Evolutionary conservation across 2,113 vertebrate species (phyloP).

Genomic region (Fregetta grallaria): DNA sequence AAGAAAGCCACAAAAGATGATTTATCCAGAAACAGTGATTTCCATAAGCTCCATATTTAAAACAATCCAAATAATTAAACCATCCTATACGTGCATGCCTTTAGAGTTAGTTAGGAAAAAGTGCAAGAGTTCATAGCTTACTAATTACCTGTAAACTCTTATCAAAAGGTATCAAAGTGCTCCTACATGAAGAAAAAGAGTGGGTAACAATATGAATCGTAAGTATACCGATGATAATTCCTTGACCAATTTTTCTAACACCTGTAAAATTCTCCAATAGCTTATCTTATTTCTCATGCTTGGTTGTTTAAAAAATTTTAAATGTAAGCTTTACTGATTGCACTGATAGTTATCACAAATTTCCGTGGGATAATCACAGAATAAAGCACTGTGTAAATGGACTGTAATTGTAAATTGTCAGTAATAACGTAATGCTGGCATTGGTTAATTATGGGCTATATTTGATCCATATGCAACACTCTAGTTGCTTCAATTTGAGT

Average conservation of each 20-base stretch:
- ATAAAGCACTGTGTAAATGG: slow-evolving; percentile 34
- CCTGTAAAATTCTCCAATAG: background rate
- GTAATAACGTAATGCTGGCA: background rate
- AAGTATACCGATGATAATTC: background rate
- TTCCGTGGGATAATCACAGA: slow-evolving; percentile 21
- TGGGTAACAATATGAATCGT: background rate
- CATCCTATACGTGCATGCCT: fast-evolving
- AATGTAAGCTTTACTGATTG: background rate
- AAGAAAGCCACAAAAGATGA: background rate
- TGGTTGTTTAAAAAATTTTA: background rate
- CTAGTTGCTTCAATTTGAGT: background rate
- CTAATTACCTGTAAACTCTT: background rate
- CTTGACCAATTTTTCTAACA: slow-evolving; percentile 16
- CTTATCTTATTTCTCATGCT: background rate
- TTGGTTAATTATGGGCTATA: slow-evolving; percentile 45
- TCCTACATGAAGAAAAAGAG: background rate
- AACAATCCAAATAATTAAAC: background rate
- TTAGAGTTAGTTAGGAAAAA: background rate
- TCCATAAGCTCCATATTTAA: fast-evolving
- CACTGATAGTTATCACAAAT: slow-evolving; percentile 24
- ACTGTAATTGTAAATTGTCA: slow-evolving; percentile 20
- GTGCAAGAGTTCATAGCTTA: background rate
- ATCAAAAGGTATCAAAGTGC: background rate
- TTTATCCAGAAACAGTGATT: background rate
- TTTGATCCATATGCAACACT: slow-evolving; percentile 14